Evolutionary conservation across 1,140 invertebrate genomes (phyloP).

Genomic region (Procambarus virginalis): DNA sequence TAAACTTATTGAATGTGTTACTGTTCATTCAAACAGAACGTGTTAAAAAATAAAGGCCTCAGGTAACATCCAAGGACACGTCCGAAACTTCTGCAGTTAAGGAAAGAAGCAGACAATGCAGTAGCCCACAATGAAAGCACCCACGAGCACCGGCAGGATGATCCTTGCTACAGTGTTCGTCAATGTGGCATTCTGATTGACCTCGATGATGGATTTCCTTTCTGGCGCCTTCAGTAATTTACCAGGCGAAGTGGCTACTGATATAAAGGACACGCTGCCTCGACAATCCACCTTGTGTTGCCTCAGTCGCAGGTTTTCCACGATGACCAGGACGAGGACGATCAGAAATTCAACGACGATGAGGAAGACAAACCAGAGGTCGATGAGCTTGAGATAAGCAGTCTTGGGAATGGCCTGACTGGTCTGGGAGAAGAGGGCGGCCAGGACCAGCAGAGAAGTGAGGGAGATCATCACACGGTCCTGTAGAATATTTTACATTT

Average conservation of each 20-base stretch:
- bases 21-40: too few species aligned
- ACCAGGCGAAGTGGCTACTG: not conserved
- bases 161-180: not conserved
- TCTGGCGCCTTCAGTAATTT: not conserved
- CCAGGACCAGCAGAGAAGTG: conserved; percentile 39
- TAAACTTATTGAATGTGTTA: too few species aligned
- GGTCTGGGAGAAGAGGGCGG: conserved; percentile 41
- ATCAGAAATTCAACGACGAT: conserved; percentile 26
- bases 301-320: conserved; percentile 18
- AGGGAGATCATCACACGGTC: conserved; percentile 46
- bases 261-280: not conserved
- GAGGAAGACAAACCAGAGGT: conserved; percentile 36
- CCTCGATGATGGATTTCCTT: not conserved
- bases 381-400: conserved; percentile 43
- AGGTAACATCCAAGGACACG: too few species aligned
- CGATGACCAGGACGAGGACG: conserved; percentile 4
- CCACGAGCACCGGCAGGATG: not conserved
- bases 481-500: not conserved
- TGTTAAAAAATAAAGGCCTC: too few species aligned
- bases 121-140: not conserved
- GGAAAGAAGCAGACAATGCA: too few species aligned
- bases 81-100: too few species aligned
- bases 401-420: conserved; percentile 46
- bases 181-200: not conserved
- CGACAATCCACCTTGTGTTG: not conserved